A percentile compares a stretch with the other conserved stretches of the same genome.
Evolutionary conservation across 2,888 invertebrate genomes (phyloP).

Genomic region (Eristalis arbustorum): DNA sequence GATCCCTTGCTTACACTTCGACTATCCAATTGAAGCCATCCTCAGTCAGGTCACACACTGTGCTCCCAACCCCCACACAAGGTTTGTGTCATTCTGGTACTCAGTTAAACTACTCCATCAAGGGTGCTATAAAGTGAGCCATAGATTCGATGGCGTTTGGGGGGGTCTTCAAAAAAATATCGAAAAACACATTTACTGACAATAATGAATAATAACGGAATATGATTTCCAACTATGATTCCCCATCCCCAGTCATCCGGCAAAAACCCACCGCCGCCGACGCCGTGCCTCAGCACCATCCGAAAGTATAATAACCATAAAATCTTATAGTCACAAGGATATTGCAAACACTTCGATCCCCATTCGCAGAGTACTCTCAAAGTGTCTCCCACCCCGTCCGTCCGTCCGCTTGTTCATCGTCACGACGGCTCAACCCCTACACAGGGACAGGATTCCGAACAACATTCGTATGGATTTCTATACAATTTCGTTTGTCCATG

Average conservation of each 20-base stretch:
- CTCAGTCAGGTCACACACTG: background rate
- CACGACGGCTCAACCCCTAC: background rate
- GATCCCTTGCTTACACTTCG: background rate
- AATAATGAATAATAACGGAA: conserved; percentile 70
- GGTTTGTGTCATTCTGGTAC: background rate
- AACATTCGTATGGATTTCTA: conserved; percentile 8
- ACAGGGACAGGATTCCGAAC: background rate
- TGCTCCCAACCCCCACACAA: background rate
- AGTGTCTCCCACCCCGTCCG: conserved; percentile 18
- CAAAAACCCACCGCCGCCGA: background rate
- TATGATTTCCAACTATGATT: conserved; percentile 68
- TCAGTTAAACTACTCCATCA: conserved; percentile 49
- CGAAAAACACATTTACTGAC: conserved; percentile 68
- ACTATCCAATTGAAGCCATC: conserved; percentile 31
- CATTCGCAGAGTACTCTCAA: conserved; percentile 65
- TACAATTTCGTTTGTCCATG: background rate
- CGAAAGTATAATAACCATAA: conserved; percentile 62
- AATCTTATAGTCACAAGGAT: conserved; percentile 69
- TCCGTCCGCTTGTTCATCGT: background rate
- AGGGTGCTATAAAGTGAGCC: conserved; percentile 55
- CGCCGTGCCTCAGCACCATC: background rate
- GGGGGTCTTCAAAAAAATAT: conserved; percentile 67
- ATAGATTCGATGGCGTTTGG: conserved; percentile 36
- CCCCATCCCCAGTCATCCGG: background rate
- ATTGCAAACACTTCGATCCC: conserved; percentile 70